Percentiles rank a stretch among this genome's conserved stretches.
These are phyloP conservation scores for Syngnathus acus DNA, from an alignment of 2,797 vertebrate genomes.

Conservation along the genomic window DNA sequence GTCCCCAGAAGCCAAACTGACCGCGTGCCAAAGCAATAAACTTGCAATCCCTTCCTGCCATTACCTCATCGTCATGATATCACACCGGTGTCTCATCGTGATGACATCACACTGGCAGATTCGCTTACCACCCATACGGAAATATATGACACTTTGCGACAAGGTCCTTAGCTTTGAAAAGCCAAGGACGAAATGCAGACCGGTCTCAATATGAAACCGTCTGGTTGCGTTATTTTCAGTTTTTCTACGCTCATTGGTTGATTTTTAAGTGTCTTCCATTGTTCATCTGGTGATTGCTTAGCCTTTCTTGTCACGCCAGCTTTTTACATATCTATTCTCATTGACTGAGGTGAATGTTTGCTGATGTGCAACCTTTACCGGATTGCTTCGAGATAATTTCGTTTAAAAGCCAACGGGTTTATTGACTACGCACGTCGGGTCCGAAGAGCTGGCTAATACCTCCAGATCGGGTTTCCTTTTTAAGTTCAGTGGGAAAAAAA, in stretches of 20 bases:
- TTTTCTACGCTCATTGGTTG: slow-evolving; percentile 9
- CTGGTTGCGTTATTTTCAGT: slow-evolving; percentile 33
- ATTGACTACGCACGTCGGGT: slow-evolving; percentile 36
- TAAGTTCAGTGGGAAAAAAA: slow-evolving; percentile 29
- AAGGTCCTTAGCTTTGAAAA: slow-evolving; percentile 41
- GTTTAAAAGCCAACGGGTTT: slow-evolving; percentile 41
- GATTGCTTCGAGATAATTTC: slow-evolving; percentile 45
- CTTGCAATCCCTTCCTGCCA: slow-evolving; percentile 56
- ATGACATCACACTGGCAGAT: slow-evolving; percentile 65
- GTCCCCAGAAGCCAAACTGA: slow-evolving; percentile 55
- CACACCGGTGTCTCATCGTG: slow-evolving; percentile 64
- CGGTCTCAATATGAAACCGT: slow-evolving; percentile 37
- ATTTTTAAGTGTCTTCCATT: slow-evolving; percentile 24
- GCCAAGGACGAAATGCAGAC: slow-evolving; percentile 54
- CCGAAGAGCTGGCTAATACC: slow-evolving; percentile 11
- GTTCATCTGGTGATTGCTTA: slow-evolving; percentile 15
- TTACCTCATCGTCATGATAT: slow-evolving; percentile 71
- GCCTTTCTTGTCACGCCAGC: slow-evolving; percentile 41
- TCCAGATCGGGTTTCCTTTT: slow-evolving; percentile 3
- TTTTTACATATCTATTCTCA: slow-evolving; percentile 23
- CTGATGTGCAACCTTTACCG: slow-evolving; percentile 38
- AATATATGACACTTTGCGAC: slow-evolving; percentile 24
- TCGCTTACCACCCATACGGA: slow-evolving; percentile 18
- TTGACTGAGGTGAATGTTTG: slow-evolving; percentile 40
- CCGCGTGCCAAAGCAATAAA: slow-evolving; percentile 68